phyloP scores from a whole-genome alignment of 2,888 invertebrate species.

The Pandemis cinnamomeana region DNA sequence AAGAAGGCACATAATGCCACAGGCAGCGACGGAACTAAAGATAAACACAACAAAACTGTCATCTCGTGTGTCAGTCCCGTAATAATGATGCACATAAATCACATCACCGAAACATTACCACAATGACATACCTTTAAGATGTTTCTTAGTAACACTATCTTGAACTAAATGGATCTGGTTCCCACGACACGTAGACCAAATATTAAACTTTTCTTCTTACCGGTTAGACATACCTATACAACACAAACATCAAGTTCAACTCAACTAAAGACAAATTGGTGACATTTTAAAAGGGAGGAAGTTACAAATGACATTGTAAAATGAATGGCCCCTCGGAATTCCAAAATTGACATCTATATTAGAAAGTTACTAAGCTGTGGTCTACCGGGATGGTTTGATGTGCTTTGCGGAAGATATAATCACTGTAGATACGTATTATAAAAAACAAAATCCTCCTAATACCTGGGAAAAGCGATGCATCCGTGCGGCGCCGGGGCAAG shows the following conservation, averaged over 20 bases:
- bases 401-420: background rate
- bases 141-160: slow-evolving; percentile 44
- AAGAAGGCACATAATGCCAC: slow-evolving; percentile 50
- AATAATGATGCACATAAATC: slow-evolving; percentile 54
- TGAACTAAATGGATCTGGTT: slow-evolving; percentile 35
- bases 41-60: slow-evolving; percentile 57
- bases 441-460: too few relatives aligned
- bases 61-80: slow-evolving; percentile 51
- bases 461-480: too few relatives aligned
- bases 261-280: slow-evolving; percentile 22
- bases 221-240: background rate
- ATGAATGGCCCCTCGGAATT: slow-evolving; percentile 29
- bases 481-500: too few relatives aligned
- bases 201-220: background rate
- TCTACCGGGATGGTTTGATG: slow-evolving; percentile 29
- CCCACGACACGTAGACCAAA: slow-evolving; percentile 36
- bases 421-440: too few relatives aligned
- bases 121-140: slow-evolving; percentile 42
- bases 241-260: background rate
- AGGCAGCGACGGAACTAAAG: slow-evolving; percentile 52
- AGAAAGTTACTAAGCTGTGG: background rate
- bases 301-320: slow-evolving; percentile 29
- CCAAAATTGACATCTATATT: slow-evolving; percentile 35
- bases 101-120: slow-evolving; percentile 48
- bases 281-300: slow-evolving; percentile 33